These are phyloP conservation scores for Cephalopachus bancanus DNA, from an alignment of 2,797 vertebrate species.

Conservation along the genomic window DNA sequence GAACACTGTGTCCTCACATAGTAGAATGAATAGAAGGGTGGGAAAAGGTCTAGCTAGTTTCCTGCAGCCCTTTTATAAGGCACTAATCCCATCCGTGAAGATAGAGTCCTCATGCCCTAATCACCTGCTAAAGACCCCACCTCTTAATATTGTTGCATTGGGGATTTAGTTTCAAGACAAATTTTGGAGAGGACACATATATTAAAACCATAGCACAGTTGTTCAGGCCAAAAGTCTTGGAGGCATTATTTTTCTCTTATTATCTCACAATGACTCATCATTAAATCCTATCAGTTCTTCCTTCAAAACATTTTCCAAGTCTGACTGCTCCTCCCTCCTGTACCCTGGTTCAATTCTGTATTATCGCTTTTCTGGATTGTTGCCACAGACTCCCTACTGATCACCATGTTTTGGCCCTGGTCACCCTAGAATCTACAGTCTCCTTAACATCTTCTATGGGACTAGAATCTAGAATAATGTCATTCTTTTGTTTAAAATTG, in stretches of 20 bases:
- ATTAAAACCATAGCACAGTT: background rate
- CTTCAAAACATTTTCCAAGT: conserved; percentile 14
- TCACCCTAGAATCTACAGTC: background rate
- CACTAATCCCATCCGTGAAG: background rate
- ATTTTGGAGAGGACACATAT: background rate
- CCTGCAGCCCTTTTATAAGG: background rate
- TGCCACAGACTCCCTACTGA: background rate
- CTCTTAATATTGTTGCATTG: conserved; percentile 5
- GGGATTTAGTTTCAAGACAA: background rate
- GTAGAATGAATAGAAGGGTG: no score
- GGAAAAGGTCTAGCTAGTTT: background rate
- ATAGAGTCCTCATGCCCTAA: background rate
- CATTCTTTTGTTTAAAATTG: conserved; percentile 20
- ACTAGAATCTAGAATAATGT: conserved; percentile 6
- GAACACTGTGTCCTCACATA: background rate
- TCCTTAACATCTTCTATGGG: conserved; percentile 7
- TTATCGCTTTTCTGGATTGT: background rate
- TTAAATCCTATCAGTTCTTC: background rate
- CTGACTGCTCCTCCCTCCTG: background rate
- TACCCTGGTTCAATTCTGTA: background rate
- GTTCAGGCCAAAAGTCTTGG: background rate
- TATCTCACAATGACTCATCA: background rate
- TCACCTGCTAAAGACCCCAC: background rate
- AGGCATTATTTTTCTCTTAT: background rate
- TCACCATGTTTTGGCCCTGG: background rate